Conservation (phyloP, 2,888 invertebrate species). For the Ophioninae sp. region DNA sequence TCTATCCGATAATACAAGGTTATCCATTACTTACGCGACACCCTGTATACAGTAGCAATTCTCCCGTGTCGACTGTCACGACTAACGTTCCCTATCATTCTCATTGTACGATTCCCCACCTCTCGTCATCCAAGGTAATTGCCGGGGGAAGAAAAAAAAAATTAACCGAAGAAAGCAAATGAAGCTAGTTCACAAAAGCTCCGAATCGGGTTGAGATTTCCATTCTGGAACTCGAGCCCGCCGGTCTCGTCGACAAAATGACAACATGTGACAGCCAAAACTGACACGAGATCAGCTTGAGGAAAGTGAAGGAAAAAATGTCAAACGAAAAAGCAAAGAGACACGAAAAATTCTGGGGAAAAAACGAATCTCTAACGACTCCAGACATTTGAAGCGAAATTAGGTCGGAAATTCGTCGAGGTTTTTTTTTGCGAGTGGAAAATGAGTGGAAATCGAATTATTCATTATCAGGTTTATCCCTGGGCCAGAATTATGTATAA, state of each 20-base stretch:
- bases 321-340: no score
- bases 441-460: no score
- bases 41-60: conserved; percentile 36
- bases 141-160: conserved; percentile 46
- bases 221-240: conserved; percentile 3
- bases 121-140: conserved; percentile 43
- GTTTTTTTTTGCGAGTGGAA: no score
- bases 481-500: no score
- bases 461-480: no score
- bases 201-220: conserved; percentile 25
- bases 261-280: background rate
- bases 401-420: no score
- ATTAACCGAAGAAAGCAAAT: background rate
- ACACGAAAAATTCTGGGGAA: no score
- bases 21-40: no score
- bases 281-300: background rate
- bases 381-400: no score
- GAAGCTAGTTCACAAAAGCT: conserved; percentile 14
- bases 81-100: conserved; percentile 23
- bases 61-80: conserved; percentile 33
- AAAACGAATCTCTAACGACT: no score
- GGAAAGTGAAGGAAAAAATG: background rate
- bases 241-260: background rate
- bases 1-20: no score
- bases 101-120: conserved; percentile 38